phyloP scores from a whole-genome alignment of 2,888 invertebrate genomes.

The Leptinotarsa haldemani region DNA sequence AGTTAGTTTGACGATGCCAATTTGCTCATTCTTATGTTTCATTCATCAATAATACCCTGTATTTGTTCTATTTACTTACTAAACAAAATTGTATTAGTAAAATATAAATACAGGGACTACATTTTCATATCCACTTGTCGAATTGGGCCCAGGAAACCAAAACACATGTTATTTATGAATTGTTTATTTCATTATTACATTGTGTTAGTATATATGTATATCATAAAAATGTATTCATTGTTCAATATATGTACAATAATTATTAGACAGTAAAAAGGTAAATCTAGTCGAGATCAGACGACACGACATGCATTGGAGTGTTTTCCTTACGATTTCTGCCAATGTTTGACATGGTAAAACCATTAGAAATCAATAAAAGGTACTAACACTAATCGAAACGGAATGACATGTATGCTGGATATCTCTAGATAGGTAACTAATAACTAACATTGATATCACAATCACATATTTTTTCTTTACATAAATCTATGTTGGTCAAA shows the following conservation, averaged over 20 bases:
- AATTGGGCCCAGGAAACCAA: no score
- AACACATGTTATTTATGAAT: slow-evolving; percentile 2
- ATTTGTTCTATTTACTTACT: no score
- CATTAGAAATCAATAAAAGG: slow-evolving; percentile 39
- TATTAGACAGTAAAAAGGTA: slow-evolving; percentile 46
- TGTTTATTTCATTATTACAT: slow-evolving; percentile 29
- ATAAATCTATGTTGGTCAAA: slow-evolving; percentile 41
- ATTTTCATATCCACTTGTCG: no score
- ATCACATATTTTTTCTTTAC: slow-evolving; percentile 45
- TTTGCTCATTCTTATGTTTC: no score
- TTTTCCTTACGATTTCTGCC: slow-evolving; percentile 59
- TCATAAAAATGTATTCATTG: slow-evolving; percentile 29
- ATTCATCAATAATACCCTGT: no score
- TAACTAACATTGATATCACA: slow-evolving; percentile 46
- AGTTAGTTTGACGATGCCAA: no score
- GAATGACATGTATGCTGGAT: slow-evolving; percentile 21
- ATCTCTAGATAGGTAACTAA: slow-evolving; percentile 28
- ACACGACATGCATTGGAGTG: slow-evolving; percentile 58
- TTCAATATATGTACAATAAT: slow-evolving; percentile 42
- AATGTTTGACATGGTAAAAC: slow-evolving; percentile 39
- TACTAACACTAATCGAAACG: slow-evolving; percentile 29
- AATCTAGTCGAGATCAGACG: slow-evolving; percentile 44
- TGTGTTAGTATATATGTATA: slow-evolving; percentile 36
- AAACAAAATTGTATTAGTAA: no score
- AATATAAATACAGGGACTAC: no score